phyloP scores from a whole-genome alignment of 2,888 invertebrate genomes.

The Hyppa rectilinea region DNA sequence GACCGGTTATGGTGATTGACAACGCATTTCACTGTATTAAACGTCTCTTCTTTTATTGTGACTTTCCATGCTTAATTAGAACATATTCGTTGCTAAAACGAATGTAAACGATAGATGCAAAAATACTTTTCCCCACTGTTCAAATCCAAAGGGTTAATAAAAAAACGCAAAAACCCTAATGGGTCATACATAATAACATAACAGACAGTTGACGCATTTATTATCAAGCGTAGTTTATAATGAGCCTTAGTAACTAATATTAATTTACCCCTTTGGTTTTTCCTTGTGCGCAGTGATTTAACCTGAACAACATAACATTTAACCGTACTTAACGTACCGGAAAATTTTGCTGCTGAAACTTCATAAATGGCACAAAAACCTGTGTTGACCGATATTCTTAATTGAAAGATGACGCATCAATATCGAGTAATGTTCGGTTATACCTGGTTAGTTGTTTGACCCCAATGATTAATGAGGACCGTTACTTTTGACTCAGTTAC shows the following conservation, averaged over 20 bases:
- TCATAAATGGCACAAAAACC: conserved; percentile 60
- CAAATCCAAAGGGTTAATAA: conserved; percentile 5
- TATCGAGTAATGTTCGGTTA: conserved; percentile 80
- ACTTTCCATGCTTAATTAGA: neutral
- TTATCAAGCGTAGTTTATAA: conserved; percentile 31
- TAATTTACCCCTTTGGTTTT: conserved; percentile 40
- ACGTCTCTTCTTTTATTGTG: neutral
- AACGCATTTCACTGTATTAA: neutral
- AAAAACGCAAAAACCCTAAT: conserved; percentile 15
- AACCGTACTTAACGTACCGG: conserved; percentile 11
- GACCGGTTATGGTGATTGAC: neutral
- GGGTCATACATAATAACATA: conserved; percentile 14
- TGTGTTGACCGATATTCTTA: conserved; percentile 62
- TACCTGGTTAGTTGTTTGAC: conserved; percentile 81
- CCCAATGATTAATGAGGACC: conserved; percentile 89
- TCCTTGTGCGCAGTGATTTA: conserved; percentile 46
- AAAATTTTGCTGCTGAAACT: conserved; percentile 20
- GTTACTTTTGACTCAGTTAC: conserved; percentile 87
- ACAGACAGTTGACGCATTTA: conserved; percentile 39
- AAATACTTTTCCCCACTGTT: conserved; percentile 2
- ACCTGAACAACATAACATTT: conserved; percentile 29
- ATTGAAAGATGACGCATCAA: conserved; percentile 81
- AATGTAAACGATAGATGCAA: neutral
- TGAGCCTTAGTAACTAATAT: conserved; percentile 29
- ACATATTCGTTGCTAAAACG: neutral